Evolutionary conservation across 2,797 vertebrate species (phyloP).

Genomic region (Dryobates pubescens): DNA sequence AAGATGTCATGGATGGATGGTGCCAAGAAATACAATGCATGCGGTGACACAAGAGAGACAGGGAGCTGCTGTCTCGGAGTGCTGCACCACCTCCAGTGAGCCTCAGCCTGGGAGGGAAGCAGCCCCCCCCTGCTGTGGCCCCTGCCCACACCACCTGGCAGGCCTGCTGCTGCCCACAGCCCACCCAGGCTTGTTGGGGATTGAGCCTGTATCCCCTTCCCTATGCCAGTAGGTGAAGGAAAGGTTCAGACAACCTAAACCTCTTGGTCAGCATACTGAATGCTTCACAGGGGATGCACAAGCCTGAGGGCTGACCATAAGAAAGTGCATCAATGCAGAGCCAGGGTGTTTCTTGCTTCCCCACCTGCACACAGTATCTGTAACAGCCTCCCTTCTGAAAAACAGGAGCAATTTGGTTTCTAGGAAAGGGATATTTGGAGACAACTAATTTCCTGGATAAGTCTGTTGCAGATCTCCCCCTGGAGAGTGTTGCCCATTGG

Average conservation of each 20-base stretch:
- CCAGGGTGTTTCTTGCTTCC: background rate
- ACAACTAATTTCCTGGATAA: background rate
- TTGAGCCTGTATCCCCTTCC: background rate
- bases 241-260: rapidly evolving
- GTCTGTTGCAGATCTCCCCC: background rate
- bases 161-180: background rate
- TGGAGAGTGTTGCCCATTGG: background rate
- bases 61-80: background rate
- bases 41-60: background rate
- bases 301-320: background rate
- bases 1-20: background rate
- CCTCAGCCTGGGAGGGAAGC: background rate
- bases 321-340: background rate
- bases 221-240: background rate
- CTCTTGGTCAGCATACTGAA: background rate
- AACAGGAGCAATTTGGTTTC: too few relatives aligned
- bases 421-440: background rate
- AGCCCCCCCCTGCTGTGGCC: background rate
- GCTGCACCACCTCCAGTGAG: background rate
- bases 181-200: background rate
- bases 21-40: constrained; percentile 57
- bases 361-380: background rate
- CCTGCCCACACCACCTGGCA: background rate
- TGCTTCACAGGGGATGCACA: background rate
- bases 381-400: too few relatives aligned